Conservation (phyloP, 2,888 invertebrate species). For the Drosophila neonasuta region DNA sequence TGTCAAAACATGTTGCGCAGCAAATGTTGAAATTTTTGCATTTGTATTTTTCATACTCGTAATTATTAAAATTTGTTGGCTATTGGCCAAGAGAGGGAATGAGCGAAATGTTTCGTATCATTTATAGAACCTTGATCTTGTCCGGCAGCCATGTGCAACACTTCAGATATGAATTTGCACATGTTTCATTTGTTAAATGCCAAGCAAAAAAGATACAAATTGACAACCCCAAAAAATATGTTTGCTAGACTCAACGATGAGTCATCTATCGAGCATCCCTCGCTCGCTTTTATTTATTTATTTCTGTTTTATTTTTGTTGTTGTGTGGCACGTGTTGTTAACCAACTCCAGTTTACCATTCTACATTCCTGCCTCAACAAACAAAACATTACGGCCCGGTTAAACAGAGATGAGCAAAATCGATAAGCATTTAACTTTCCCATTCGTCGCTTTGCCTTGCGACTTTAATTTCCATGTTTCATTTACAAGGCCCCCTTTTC, state of each 20-base stretch:
- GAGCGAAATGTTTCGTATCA: slow-evolving; percentile 35
- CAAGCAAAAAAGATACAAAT: slow-evolving; percentile 12
- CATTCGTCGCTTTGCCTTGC: slow-evolving; percentile 21
- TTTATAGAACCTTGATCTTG: slow-evolving; percentile 67
- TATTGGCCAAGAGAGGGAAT: slow-evolving; percentile 50
- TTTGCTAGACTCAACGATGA: slow-evolving; percentile 14
- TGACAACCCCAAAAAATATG: slow-evolving; percentile 22
- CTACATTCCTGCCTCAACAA: slow-evolving; percentile 63
- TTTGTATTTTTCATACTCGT: slow-evolving; percentile 26
- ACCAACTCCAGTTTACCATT: not conserved
- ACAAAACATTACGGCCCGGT: slow-evolving; percentile 42
- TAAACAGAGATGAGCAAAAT: slow-evolving; percentile 54
- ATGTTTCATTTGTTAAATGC: slow-evolving; percentile 9
- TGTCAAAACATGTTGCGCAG: slow-evolving; percentile 18
- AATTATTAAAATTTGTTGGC: slow-evolving; percentile 56
- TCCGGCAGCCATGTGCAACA: slow-evolving; percentile 64
- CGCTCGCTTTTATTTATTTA: not conserved
- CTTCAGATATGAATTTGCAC: slow-evolving; percentile 29
- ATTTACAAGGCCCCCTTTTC: slow-evolving; percentile 8
- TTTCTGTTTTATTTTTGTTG: not conserved
- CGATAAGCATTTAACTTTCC: slow-evolving; percentile 60
- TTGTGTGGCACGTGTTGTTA: slow-evolving; percentile 26
- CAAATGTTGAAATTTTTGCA: slow-evolving; percentile 12
- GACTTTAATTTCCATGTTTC: slow-evolving; percentile 62
- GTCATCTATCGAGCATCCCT: slow-evolving; percentile 44